Evolutionary conservation across 2,888 invertebrate genomes (phyloP), one percentile per base, ranked within the genome.

Genomic region (Mellilla xanthometata): DNA sequence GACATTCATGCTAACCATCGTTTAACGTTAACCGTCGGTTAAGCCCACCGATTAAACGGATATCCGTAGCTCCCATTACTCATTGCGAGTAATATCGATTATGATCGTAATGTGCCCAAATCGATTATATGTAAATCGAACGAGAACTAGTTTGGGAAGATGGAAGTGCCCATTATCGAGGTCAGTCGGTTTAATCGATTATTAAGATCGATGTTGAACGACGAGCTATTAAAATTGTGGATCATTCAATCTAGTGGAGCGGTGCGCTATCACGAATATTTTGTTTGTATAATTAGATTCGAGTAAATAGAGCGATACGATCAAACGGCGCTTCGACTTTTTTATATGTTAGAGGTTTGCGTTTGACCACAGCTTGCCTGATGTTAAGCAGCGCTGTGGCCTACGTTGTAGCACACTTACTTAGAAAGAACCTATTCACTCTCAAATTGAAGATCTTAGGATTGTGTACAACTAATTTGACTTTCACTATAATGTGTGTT

Each of bases 21-120:
- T n/a, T n/a, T n/a, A n/a, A n/a, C 2, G 6, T 0, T 34, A 41
- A 36, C 32, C 39, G 9, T 12, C 6, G 33, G 13, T 44, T 39
- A 39, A 32, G 9, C 22, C 2, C 0, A 1, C 26, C 15, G 15
- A 28, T 33, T 10, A 2, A 39, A 33, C 8, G 22, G 11, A 7
- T 27, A 15, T 27, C 15, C 10, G 39, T 41, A 40, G 34, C 27
- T 47, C 33, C 42, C 40, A 50, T 55, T 55, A 52, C 43, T 55
- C 46, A 55, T 52, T 39, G 43, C 32, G 13, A 35, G 30, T 39
- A 43, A 48, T 28, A 42, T 52, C 48, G 49, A 45, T 50, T 52
- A 36, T 46, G 28, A 39, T 34, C 28, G 24, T 32, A 40, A 35
- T 35, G 46, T 15, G 12, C 30, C 27, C 10, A 39, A 46, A 40